phyloP scores from a whole-genome alignment of 1,140 invertebrate species.

The Aphelinus atriplicis region DNA sequence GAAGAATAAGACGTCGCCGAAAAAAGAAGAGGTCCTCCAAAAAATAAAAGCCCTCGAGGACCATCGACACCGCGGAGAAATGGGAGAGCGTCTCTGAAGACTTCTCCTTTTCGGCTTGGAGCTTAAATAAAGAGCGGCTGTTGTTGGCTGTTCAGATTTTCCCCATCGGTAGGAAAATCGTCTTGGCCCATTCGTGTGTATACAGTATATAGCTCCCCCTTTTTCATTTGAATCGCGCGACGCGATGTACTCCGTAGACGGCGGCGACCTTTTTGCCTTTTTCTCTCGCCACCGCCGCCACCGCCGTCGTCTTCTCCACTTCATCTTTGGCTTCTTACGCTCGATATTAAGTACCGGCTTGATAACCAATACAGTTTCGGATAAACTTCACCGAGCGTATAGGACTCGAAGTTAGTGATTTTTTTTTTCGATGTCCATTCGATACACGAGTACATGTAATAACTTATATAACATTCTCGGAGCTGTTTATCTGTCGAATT shows the following conservation, averaged over 20 bases:
- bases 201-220: too few species aligned
- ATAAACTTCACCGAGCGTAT: too few species aligned
- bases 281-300: not conserved
- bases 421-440: too few species aligned
- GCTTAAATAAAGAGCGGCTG: slow-evolving; percentile 29
- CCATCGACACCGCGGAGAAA: slow-evolving; percentile 16
- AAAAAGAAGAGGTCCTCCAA: not conserved
- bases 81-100: slow-evolving; percentile 10
- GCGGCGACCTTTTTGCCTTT: not conserved
- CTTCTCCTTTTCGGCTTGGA: not conserved
- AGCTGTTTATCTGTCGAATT: too few species aligned
- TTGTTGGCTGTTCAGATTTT: slow-evolving; percentile 39
- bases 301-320: too few species aligned
- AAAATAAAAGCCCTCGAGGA: slow-evolving; percentile 16
- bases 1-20: too few species aligned
- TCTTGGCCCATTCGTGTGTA: not conserved
- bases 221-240: not conserved
- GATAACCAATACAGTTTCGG: not conserved
- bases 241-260: not conserved
- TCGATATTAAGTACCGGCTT: not conserved
- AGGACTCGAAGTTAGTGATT: too few species aligned
- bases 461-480: too few species aligned
- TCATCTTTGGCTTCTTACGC: too few species aligned
- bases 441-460: too few species aligned
- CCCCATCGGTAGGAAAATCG: slow-evolving; percentile 3